phyloP scores from a whole-genome alignment of 2,797 vertebrate genomes.

The Dryobates pubescens region DNA sequence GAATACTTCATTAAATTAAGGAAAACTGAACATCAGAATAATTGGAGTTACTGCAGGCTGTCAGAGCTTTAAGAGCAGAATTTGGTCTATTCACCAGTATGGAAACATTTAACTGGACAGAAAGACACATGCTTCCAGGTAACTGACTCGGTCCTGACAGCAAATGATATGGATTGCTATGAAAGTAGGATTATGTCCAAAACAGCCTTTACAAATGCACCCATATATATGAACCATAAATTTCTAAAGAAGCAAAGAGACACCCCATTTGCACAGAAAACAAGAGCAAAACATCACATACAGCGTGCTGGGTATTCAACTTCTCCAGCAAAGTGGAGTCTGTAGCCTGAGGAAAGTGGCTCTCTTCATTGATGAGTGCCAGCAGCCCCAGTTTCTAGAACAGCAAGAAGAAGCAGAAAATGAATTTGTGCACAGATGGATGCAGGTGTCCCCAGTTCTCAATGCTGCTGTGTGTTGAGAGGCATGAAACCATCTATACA shows the following conservation, averaged over 20 bases:
- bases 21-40: not conserved
- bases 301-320: slow-evolving; percentile 91
- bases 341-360: slow-evolving; percentile 96
- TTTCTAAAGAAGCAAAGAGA: not conserved
- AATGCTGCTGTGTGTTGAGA: not conserved
- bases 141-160: not conserved
- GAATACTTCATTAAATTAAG: not conserved
- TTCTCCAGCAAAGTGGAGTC: slow-evolving; percentile 94
- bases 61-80: not conserved
- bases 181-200: not conserved
- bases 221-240: not conserved
- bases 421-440: not conserved
- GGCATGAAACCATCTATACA: accelerated
- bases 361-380: slow-evolving; percentile 97
- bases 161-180: not conserved
- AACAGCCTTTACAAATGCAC: not conserved
- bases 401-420: not conserved
- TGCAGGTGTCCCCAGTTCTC: not conserved
- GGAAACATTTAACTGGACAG: not conserved
- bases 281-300: slow-evolving; percentile 70
- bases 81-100: not conserved
- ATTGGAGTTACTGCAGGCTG: not conserved
- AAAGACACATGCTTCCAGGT: not conserved
- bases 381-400: slow-evolving; percentile 94
- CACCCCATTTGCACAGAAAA: not conserved